Evolutionary conservation across 2,888 invertebrate species (phyloP), one percentile per base, ranked within the genome.

Genomic region (Polydrusus tereticollis): DNA sequence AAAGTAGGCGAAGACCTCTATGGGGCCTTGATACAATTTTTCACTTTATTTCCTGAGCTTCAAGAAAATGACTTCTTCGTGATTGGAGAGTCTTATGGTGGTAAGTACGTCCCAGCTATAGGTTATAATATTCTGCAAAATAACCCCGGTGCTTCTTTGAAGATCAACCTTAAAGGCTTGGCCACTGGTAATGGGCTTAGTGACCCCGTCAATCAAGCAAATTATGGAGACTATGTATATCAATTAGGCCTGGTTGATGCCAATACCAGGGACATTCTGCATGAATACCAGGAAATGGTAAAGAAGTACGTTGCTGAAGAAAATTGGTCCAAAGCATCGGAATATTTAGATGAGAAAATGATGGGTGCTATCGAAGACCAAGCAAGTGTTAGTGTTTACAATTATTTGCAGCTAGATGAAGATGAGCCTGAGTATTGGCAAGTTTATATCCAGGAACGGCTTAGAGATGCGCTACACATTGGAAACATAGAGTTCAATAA

Each of bases 101-200:
- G 95, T 0, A 91, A 91, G 82, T 91, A 91, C 81, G 89, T 91
- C 0, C 97, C 97, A 0, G 93, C 95, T 0, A 84, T 94, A 57
- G 89, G 90, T 0, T 90, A 93, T 81, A 90, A 92, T 0, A 94
- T 94, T 68, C 90, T 93, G 78, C 88, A 89, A 76, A 90, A 90
- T 75, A 89, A 90, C 79, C 86, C 87, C 7, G 82, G 77, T 1
- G 89, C 91, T 0, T 83, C 86, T 59, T 85, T 88, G 3, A 91
- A 90, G 83, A 92, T 94, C 12, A 93, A 94, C 81, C 83, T 91
- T 55, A 88, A 90, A 85, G 93, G 88, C 76, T 82, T 86, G n/a
- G 89, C 90, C 0, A 93, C 95, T 77, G 95, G 95, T 1, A 94
- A 95, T 84, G 95, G 95, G 0, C 85, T 93, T 0, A 90, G 91